These are phyloP conservation scores for Spatula clypeata DNA, from an alignment of 2,797 vertebrate genomes.

Conservation along the genomic window DNA sequence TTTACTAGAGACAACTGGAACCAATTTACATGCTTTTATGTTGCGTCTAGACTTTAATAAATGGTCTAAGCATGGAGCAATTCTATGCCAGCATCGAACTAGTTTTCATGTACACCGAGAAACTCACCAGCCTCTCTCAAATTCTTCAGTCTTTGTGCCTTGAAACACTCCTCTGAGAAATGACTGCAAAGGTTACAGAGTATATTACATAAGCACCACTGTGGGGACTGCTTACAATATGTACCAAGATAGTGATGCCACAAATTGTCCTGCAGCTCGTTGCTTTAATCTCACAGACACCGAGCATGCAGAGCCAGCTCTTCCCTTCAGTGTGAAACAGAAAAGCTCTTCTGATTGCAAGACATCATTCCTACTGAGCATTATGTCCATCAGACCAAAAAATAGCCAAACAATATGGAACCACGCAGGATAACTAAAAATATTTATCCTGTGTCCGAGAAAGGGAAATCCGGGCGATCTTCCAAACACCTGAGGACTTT, in stretches of 20 bases:
- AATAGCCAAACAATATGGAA: not conserved
- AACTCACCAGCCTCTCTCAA: constrained; percentile 61
- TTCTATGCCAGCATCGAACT: constrained; percentile 85
- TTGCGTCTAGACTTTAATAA: constrained; percentile 99
- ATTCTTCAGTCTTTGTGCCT: constrained; percentile 31
- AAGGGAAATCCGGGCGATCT: not conserved
- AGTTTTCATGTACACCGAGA: constrained; percentile 76
- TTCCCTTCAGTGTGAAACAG: not conserved
- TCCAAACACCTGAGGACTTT: not conserved
- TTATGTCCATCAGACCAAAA: not conserved
- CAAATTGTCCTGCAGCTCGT: not conserved
- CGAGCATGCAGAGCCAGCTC: not conserved
- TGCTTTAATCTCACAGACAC: not conserved
- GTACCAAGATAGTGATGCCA: not conserved
- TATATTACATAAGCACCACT: not conserved
- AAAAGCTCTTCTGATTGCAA: not conserved
- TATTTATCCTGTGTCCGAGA: not conserved
- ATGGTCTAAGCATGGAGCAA: constrained; percentile 89
- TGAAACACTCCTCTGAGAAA: not conserved
- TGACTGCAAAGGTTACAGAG: not conserved
- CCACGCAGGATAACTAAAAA: not conserved
- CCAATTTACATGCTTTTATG: constrained; percentile 95
- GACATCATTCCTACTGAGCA: not conserved
- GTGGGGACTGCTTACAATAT: not conserved
- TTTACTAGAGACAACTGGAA: constrained; percentile 88